These are phyloP conservation scores for Lipophrys pholis DNA, from an alignment of 2,113 vertebrate genomes.

Conservation along the genomic window DNA sequence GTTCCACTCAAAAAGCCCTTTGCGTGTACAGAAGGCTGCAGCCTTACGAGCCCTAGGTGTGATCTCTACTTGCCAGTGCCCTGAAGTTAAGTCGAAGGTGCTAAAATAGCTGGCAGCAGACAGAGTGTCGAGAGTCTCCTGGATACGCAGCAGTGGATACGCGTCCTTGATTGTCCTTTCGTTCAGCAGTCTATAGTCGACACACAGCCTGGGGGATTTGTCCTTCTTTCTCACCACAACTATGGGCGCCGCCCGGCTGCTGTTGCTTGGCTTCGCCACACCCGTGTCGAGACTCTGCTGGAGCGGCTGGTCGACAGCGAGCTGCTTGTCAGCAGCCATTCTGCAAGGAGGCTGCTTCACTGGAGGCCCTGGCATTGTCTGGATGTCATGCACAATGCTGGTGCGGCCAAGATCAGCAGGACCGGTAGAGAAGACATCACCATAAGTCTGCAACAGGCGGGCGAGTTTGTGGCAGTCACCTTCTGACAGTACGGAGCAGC, in stretches of 20 bases:
- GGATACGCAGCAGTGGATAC: constrained; percentile 25
- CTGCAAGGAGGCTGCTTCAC: constrained; percentile 26
- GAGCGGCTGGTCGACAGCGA: constrained; percentile 9
- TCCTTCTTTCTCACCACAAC: constrained; percentile 49
- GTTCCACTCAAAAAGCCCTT: neutral
- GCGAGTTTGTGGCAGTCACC: no score
- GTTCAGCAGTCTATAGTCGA: constrained; percentile 41
- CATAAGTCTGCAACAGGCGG: no score
- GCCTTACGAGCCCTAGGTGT: neutral
- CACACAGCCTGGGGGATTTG: neutral
- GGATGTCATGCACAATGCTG: constrained; percentile 53
- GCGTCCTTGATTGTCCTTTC: constrained; percentile 20
- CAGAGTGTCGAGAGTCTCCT: neutral
- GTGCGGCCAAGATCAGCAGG: no score
- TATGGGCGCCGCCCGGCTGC: constrained; percentile 38
- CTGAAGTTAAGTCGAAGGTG: constrained; percentile 1
- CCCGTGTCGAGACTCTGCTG: constrained; percentile 23
- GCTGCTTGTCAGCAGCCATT: constrained; percentile 29
- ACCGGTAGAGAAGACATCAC: no score
- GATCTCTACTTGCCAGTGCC: constrained; percentile 2
- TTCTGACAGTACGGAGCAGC: no score
- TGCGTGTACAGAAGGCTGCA: neutral
- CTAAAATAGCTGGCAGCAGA: constrained; percentile 14
- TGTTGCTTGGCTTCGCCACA: no score
- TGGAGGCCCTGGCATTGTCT: neutral